These are phyloP conservation scores for Telmatochromis bifrenatus DNA, from an alignment of 2,113 vertebrate species.

Conservation along the genomic window DNA sequence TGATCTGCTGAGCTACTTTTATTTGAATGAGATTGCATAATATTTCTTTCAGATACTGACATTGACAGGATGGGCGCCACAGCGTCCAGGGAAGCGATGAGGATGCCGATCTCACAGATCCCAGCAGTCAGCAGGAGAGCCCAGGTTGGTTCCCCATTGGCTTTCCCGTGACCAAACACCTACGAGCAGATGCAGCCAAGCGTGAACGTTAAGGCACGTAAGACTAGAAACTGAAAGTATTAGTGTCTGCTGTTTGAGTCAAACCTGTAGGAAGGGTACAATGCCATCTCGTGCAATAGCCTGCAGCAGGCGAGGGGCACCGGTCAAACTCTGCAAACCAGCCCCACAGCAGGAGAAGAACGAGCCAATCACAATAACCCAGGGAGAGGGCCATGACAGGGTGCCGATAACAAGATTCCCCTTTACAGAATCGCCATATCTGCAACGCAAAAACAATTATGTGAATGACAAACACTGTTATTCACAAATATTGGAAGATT, in stretches of 20 bases:
- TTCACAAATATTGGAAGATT: not conserved
- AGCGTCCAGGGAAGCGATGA: conserved; percentile 91
- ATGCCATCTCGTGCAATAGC: conserved; percentile 94
- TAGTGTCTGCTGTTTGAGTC: not conserved
- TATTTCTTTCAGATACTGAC: conserved; percentile 66
- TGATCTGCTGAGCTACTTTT: not conserved
- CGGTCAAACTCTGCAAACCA: conserved; percentile 91
- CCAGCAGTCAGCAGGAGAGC: conserved; percentile 86
- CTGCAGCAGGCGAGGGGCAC: conserved; percentile 89
- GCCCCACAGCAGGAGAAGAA: conserved; percentile 97
- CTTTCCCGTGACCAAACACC: conserved; percentile 93
- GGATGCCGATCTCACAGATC: conserved; percentile 93
- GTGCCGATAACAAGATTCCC: conserved; percentile 91
- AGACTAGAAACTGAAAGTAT: not conserved
- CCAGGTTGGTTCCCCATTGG: conserved; percentile 95
- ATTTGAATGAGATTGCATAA: not conserved
- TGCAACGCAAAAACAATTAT: conserved; percentile 36
- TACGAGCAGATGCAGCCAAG: conserved; percentile 17
- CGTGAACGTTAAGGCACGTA: not conserved
- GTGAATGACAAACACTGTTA: not conserved
- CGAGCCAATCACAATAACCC: conserved; percentile 97
- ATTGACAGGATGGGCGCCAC: conserved; percentile 97
- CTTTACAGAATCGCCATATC: conserved; percentile 91
- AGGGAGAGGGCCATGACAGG: conserved; percentile 93
- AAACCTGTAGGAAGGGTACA: conserved; percentile 87